Conservation (phyloP, 2,797 vertebrate species). For the Acridotheres tristis region DNA sequence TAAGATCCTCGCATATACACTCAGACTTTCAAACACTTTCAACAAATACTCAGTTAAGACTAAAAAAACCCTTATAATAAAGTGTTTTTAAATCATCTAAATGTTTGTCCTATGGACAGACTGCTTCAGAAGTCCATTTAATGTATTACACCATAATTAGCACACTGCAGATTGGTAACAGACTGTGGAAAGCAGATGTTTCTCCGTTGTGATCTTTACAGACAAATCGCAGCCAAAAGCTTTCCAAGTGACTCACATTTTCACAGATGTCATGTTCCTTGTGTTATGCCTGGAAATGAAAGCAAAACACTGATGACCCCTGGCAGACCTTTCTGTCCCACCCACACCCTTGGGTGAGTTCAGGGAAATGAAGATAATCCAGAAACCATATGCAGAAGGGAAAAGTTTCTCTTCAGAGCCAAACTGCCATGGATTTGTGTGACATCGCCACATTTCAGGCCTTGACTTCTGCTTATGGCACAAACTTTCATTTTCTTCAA, state of each 20-base stretch:
- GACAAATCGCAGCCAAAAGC: not conserved
- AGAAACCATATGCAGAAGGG: not conserved
- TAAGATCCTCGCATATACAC: not conserved
- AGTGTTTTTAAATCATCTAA: not conserved
- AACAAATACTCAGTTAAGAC: not conserved
- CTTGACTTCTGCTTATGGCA: not conserved
- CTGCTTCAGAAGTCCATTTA: not conserved
- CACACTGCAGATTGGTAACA: not conserved
- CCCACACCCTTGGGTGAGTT: not conserved
- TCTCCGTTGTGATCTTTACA: not conserved
- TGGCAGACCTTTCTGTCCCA: not conserved
- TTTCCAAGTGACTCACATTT: slow-evolving; percentile 49
- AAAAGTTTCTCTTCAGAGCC: not conserved
- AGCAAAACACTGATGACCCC: not conserved
- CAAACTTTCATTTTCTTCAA: not conserved
- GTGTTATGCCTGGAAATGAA: slow-evolving; percentile 22
- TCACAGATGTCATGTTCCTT: not conserved
- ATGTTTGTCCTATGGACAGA: not conserved
- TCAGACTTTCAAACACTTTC: not conserved
- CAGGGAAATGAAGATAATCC: not conserved
- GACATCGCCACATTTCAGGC: fast-evolving
- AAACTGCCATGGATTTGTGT: not conserved
- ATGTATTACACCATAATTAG: not conserved
- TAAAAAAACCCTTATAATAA: not conserved
- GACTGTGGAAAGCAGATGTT: not conserved